Conservation (phyloP, 2,113 vertebrate species). For the Perca schrenkii region DNA sequence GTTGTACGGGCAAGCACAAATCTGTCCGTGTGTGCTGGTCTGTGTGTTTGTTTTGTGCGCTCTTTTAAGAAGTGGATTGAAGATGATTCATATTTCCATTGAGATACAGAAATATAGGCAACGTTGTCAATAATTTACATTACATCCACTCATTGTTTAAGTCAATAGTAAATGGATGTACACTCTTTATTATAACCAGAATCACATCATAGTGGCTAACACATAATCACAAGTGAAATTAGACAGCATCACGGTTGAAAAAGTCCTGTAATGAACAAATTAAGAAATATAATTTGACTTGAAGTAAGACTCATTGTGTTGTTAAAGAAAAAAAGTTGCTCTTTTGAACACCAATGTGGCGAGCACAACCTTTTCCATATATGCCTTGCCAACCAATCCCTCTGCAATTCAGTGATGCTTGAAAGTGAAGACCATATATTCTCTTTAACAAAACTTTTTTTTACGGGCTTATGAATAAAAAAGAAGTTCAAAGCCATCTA, state of each 20-base stretch:
- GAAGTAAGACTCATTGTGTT: slow-evolving; percentile 19
- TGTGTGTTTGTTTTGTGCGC: slow-evolving; percentile 11
- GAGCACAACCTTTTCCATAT: slow-evolving; percentile 46
- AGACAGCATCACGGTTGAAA: not conserved
- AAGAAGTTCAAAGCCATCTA: slow-evolving; percentile 72
- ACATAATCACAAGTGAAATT: not conserved
- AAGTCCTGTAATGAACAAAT: not conserved
- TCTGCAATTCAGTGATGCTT: slow-evolving; percentile 40
- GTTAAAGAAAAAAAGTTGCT: slow-evolving; percentile 28
- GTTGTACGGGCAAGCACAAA: slow-evolving; percentile 36
- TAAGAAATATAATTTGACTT: slow-evolving; percentile 6
- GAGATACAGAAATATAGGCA: not conserved
- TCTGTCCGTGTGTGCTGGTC: slow-evolving; percentile 29
- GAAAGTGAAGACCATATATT: slow-evolving; percentile 62
- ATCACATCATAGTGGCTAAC: not conserved
- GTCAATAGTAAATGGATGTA: not conserved
- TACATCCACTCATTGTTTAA: not conserved
- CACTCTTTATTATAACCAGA: not conserved
- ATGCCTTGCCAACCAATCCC: slow-evolving; percentile 35
- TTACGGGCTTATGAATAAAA: slow-evolving; percentile 46
- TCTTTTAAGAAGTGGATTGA: not conserved
- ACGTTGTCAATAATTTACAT: not conserved
- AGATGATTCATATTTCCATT: not conserved
- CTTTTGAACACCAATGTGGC: slow-evolving; percentile 41
- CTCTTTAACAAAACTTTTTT: slow-evolving; percentile 61